These are phyloP conservation scores for Brachypteracias leptosomus DNA, from an alignment of 2,113 vertebrate species.

Conservation along the genomic window DNA sequence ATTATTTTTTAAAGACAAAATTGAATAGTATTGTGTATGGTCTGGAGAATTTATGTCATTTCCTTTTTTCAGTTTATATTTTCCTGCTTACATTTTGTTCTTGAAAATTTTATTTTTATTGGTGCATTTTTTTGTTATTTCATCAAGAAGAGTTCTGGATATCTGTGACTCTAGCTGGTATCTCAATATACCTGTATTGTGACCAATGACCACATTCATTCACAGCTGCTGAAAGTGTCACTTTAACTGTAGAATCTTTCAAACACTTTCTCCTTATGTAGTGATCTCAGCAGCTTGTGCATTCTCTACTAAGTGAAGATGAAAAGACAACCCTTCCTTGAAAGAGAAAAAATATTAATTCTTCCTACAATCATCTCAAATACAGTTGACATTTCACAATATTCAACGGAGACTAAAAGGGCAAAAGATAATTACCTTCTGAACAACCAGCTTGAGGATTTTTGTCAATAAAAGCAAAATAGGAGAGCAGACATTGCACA, in stretches of 20 bases:
- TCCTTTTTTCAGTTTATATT: background rate
- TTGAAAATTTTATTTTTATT: background rate
- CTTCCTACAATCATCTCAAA: background rate
- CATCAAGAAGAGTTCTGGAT: background rate
- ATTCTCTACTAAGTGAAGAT: background rate
- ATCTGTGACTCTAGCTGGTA: background rate
- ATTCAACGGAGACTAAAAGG: background rate
- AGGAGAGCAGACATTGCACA: background rate
- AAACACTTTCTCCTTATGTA: background rate
- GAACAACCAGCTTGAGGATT: background rate
- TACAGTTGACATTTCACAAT: background rate
- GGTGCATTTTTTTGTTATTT: background rate
- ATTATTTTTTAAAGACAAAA: background rate
- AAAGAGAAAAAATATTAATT: background rate
- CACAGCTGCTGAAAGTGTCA: background rate
- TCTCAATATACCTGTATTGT: background rate
- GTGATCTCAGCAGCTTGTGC: background rate
- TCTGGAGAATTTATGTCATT: background rate
- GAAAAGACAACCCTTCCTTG: background rate
- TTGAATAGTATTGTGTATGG: background rate
- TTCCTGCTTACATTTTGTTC: background rate
- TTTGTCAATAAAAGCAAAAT: background rate
- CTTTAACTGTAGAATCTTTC: background rate
- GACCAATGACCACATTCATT: background rate
- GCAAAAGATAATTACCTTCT: background rate